Evolutionary conservation across 2,888 invertebrate species (phyloP).

Genomic region (Scrobipalpa costella): DNA sequence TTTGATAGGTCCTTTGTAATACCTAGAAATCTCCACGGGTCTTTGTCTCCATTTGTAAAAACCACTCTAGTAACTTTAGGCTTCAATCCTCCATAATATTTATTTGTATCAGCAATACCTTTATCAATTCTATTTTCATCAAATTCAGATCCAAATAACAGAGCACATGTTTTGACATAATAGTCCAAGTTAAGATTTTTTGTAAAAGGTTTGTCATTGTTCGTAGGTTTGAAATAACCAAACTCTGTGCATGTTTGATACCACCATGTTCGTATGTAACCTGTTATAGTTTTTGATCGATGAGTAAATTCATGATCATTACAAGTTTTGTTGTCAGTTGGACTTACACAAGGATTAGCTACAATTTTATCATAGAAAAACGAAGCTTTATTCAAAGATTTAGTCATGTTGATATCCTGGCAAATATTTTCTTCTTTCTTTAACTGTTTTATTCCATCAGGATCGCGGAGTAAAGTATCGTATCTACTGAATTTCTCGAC

Average conservation of each 20-base stretch:
- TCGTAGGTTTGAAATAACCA: conserved; percentile 28
- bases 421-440: conserved; percentile 11
- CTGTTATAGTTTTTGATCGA: background rate
- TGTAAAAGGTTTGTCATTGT: conserved; percentile 12
- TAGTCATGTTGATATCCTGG: background rate
- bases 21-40: conserved; percentile 10
- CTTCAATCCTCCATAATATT: background rate
- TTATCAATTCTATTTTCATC: conserved; percentile 17
- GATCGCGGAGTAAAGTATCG: background rate
- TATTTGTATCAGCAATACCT: conserved; percentile 10
- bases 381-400: background rate
- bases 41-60: conserved; percentile 2
- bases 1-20: background rate
- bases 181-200: background rate
- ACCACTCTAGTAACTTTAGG: conserved; percentile 16
- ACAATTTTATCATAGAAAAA: conserved; percentile 3
- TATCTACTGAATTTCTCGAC: background rate
- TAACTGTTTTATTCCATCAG: conserved; percentile 1
- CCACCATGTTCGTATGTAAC: background rate
- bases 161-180: background rate
- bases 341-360: background rate
- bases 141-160: conserved; percentile 6
- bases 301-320: background rate
- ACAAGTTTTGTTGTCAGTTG: background rate
- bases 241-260: conserved; percentile 18